Evolutionary conservation across 2,888 invertebrate species (phyloP).

Genomic region (Phragmatobia fuliginosa): DNA sequence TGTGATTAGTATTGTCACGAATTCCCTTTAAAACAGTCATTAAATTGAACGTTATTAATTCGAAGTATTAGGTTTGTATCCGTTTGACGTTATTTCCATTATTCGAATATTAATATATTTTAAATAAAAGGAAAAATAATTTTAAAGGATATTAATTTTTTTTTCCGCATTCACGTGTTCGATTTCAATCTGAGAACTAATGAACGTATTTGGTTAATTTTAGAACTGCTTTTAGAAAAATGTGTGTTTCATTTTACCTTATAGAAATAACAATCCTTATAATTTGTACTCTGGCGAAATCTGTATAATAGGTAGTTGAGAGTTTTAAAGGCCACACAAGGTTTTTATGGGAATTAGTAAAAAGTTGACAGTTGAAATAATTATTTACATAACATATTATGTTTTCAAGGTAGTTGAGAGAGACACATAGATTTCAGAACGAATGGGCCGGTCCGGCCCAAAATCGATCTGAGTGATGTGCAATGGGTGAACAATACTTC

Average conservation of each 20-base stretch:
- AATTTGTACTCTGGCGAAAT: neutral
- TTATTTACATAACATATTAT: too few species aligned
- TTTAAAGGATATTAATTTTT: neutral
- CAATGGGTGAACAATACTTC: too few species aligned
- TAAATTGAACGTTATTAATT: constrained; percentile 3
- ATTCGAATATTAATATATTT: neutral
- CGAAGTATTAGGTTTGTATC: neutral
- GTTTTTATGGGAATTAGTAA: too few species aligned
- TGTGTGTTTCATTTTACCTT: neutral
- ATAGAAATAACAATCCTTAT: neutral
- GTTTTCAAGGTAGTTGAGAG: too few species aligned
- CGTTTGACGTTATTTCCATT: neutral
- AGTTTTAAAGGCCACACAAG: too few species aligned
- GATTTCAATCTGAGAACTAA: neutral
- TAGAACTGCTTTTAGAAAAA: neutral
- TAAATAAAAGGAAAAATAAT: neutral
- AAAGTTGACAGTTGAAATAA: too few species aligned
- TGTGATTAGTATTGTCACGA: constrained; percentile 1
- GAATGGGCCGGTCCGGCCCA: too few species aligned
- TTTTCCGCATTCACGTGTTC: neutral
- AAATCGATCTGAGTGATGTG: too few species aligned
- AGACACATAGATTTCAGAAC: too few species aligned
- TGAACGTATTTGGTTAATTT: neutral
- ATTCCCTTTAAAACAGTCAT: neutral
- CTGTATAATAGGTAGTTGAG: too few species aligned